Evolutionary conservation across 2,113 vertebrate genomes (phyloP).

Genomic region (Rynchops niger): DNA sequence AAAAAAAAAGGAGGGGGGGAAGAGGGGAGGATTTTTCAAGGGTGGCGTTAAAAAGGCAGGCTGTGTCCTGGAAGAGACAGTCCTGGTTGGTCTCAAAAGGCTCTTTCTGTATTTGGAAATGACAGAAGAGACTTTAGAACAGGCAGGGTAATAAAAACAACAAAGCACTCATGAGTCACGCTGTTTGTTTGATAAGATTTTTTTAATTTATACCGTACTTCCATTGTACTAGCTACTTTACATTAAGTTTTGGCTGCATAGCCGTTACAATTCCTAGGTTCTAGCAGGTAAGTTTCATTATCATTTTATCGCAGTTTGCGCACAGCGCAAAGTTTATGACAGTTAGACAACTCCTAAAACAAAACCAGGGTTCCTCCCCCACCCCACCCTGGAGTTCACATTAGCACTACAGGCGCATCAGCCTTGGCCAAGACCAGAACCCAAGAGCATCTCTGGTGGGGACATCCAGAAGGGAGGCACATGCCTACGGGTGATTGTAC

Average conservation of each 20-base stretch:
- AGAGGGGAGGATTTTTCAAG: background rate
- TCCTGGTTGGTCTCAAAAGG: background rate
- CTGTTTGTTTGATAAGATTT: slow-evolving; percentile 60
- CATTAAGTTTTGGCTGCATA: slow-evolving; percentile 85
- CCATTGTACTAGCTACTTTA: slow-evolving; percentile 90
- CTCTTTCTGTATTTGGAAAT: background rate
- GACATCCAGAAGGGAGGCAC: background rate
- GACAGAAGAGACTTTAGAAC: background rate
- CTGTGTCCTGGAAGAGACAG: background rate
- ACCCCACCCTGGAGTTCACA: background rate
- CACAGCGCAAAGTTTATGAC: slow-evolving; percentile 89
- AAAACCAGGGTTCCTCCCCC: slow-evolving; percentile 13
- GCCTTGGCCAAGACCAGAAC: background rate
- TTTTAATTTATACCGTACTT: slow-evolving; percentile 87
- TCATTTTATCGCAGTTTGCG: slow-evolving; percentile 77
- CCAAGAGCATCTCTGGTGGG: no score
- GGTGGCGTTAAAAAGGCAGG: background rate
- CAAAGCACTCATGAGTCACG: background rate
- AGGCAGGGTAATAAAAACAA: background rate
- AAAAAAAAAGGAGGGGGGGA: background rate
- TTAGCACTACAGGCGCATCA: background rate
- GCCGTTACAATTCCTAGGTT: slow-evolving; percentile 83
- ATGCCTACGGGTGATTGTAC: background rate
- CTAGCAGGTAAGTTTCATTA: slow-evolving; percentile 82
- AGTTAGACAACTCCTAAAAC: slow-evolving; percentile 62